These are phyloP conservation scores for Mus spretus DNA, from an alignment of 2,797 vertebrate species.

Conservation along the genomic window DNA sequence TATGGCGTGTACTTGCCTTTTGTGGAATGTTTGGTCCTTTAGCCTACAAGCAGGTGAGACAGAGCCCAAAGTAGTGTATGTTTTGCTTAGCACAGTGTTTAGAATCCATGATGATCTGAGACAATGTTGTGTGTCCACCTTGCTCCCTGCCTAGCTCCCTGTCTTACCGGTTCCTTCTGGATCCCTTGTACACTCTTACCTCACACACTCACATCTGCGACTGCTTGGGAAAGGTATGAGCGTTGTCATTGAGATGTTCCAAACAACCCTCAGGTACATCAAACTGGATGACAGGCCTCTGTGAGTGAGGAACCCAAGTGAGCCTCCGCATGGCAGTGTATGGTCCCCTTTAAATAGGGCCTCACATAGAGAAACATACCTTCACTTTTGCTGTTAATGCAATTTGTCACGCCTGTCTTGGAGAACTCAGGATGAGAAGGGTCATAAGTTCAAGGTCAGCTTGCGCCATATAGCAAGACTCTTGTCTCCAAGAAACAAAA, in stretches of 20 bases:
- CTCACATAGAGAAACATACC: not conserved
- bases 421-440: not conserved
- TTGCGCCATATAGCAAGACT: not conserved
- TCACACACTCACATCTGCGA: not conserved
- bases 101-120: not conserved
- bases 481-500: not conserved
- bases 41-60: not conserved
- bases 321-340: not conserved
- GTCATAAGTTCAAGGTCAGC: not conserved
- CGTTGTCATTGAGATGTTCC: not conserved
- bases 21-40: not conserved
- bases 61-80: not conserved
- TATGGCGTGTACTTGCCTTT: not conserved
- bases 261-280: not conserved
- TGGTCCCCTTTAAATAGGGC: not conserved
- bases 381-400: not conserved
- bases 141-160: not conserved
- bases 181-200: not conserved
- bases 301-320: not conserved
- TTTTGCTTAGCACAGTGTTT: not conserved
- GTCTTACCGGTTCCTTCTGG: not conserved
- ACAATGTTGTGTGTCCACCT: not conserved
- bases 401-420: not conserved
- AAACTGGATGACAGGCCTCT: not conserved
- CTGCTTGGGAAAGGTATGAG: not conserved